Evolutionary conservation across 2,797 vertebrate species (phyloP), one percentile per base, ranked within the genome.

Genomic region (Bovichtus diacanthus): DNA sequence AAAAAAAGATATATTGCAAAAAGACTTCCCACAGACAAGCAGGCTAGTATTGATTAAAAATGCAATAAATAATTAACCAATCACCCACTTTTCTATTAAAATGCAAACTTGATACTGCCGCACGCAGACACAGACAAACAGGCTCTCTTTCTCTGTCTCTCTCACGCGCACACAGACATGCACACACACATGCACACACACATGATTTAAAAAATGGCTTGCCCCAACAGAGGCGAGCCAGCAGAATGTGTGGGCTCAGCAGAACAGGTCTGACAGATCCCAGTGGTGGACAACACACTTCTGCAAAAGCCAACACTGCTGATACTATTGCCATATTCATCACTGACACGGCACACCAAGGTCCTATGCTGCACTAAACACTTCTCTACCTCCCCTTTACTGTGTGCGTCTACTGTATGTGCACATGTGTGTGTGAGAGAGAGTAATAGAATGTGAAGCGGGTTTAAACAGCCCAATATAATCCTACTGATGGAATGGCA

Each of bases 221-320:
- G 73, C 69, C 85, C 82, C 80, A 78, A 72, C 39, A 80, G 76
- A 74, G 73, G 58, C n/a, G n/a, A 76, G 76, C 64, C 85, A 81
- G 56, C 80, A 84, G 87, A 91, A 91, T 90, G 84, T 89, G 89
- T 90, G 63, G 67, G 84, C 75, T 91, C 91, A 94, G 90, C 92
- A 91, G 85, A 91, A 91, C 76, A 62, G 60, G 49, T 72, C 84
- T 80, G 89, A 90, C 85, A 86, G 84, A 86, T 91, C 91, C 89
- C 89, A 90, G 76, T 39, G 88, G 90, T 90, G 85, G 87, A 88
- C 88, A 84, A 84, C 81, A 78, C 77, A 61, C 70, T 83, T 58
- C 83, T 83, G 81, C 76, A 84, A 79, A 85, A 86, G 80, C 79
- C 90, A 88, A 85, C 84, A 79, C 58, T 82, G 87, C 90, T 90